phyloP scores from a whole-genome alignment of 2,888 invertebrate genomes.

The Dryobotodes eremita region DNA sequence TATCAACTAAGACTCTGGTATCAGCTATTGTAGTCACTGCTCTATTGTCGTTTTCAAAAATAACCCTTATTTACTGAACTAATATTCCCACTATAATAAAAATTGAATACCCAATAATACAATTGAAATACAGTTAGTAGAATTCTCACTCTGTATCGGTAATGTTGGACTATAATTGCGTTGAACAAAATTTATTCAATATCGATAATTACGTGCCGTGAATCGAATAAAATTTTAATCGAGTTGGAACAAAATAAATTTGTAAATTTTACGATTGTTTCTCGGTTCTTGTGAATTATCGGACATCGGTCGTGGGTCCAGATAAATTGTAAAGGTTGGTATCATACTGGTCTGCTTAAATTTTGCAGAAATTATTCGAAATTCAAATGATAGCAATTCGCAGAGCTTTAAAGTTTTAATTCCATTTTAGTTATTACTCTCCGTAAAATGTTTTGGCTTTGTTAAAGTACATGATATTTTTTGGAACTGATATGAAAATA shows the following conservation, averaged over 20 bases:
- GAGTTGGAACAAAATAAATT: conserved; percentile 59
- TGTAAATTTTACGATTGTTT: conserved; percentile 59
- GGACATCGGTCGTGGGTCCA: conserved; percentile 39
- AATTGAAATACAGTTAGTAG: conserved; percentile 29
- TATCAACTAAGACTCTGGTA: not conserved
- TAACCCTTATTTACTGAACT: conserved; percentile 27
- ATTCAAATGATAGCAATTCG: conserved; percentile 1
- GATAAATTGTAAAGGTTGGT: conserved; percentile 29
- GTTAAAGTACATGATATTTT: not conserved
- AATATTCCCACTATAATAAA: conserved; percentile 9
- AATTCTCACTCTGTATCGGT: conserved; percentile 15
- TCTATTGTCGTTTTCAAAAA: not conserved
- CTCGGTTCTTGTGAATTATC: conserved; percentile 45
- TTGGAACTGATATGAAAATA: not conserved
- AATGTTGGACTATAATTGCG: conserved; percentile 42
- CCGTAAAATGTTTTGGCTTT: not conserved
- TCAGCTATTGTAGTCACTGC: not conserved
- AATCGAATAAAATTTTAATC: conserved; percentile 65
- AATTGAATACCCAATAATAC: conserved; percentile 25
- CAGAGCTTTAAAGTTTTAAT: not conserved
- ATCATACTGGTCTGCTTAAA: not conserved
- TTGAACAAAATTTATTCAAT: conserved; percentile 60
- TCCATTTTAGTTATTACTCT: not conserved
- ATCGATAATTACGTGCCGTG: conserved; percentile 63
- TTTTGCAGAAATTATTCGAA: conserved; percentile 27